Evolutionary conservation across 2,797 vertebrate species (phyloP), one percentile per base, ranked within the genome.

Genomic region (Chaetophractus vellerosus): DNA sequence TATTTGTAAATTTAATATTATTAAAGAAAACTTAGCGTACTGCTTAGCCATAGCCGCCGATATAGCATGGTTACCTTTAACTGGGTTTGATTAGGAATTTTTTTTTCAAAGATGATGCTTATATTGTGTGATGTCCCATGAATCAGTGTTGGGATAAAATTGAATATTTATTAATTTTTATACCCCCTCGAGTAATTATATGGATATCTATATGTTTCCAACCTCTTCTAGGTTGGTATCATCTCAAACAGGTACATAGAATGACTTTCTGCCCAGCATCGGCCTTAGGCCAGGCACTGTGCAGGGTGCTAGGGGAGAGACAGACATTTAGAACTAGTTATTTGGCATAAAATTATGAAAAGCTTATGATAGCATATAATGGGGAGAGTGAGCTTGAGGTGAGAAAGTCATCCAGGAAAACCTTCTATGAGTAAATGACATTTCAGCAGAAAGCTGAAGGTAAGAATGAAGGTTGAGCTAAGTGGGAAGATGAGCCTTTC

Each of bases 1-100:
- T 87, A 59, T 76, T 91, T 86, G 24, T 3, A 90, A 80, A 91
- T 5, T 75, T 66, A 90, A 66, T 85, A 86, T 52, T 78, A 74
- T 11, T 41, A 93, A 80, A 74, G n/a, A 78, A 82, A 64, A 88
- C 74, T 83, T 59, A 2, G 2, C 57, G 3, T 69, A 50, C 2
- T 75, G 15, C n/a, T 57, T 6, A 74, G 48, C 23, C 41, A 81
- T 92, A 79, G 74, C 15, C 41, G 91, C 31, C 26, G 26, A 90
- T 38, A 52, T 21, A 55, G 23, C 8, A 57, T 45, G n/a, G 5
- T 90, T 81, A 78, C 12, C 3, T 91, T 78, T 82, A 61, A 50
- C 23, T 86, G n/a, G 16, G 21, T 81, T 91, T 88, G 38, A 74
- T 88, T 79, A 6, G 48, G 8, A 87, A 33, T 88, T 6, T 81